Evolutionary conservation across 2,113 vertebrate species (phyloP).

Genomic region (Tetrao urogallus): DNA sequence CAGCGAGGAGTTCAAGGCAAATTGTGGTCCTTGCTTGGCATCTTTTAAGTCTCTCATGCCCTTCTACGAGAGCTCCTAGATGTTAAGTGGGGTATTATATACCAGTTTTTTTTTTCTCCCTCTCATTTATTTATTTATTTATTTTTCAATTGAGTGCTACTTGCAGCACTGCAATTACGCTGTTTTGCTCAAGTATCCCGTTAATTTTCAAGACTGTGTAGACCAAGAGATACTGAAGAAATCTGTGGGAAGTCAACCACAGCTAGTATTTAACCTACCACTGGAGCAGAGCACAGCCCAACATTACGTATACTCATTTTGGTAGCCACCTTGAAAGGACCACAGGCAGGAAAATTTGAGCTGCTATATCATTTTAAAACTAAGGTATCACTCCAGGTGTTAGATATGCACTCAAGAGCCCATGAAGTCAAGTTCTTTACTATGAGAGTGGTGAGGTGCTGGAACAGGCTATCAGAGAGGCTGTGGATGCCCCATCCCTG

Average conservation of each 20-base stretch:
- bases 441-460: too few species aligned
- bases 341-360: background rate
- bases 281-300: background rate
- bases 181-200: background rate
- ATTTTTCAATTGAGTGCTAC: background rate
- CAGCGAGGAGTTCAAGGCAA: background rate
- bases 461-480: too few species aligned
- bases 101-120: background rate
- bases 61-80: background rate
- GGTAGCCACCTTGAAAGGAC: rapidly evolving
- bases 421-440: too few species aligned
- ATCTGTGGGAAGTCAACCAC: background rate
- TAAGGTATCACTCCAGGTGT: background rate
- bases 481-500: too few species aligned
- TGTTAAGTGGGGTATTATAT: background rate
- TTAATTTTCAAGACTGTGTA: background rate
- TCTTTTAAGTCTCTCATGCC: background rate
- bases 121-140: background rate
- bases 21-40: background rate
- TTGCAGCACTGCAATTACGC: background rate
- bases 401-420: background rate
- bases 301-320: background rate
- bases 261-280: background rate
- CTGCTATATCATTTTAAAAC: background rate
- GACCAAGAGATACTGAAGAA: background rate